Base-by-base conservation (phyloP, 2,797 vertebrate genomes). In the Pseudomugil tenellus region DNA sequence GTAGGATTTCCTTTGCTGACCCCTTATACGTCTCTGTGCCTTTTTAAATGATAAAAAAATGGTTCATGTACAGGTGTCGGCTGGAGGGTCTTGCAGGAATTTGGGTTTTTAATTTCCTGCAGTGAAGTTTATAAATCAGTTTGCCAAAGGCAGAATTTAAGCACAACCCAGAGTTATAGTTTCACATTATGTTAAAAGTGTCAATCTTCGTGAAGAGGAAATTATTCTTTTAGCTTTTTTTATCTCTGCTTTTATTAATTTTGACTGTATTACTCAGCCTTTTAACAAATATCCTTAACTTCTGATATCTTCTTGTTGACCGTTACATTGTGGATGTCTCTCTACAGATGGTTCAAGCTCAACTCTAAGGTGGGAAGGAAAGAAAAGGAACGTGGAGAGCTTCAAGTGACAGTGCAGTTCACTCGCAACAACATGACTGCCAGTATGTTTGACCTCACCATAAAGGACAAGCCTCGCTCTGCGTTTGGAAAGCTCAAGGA, bases 381-480 rank as follows among this genome's bases (percentile, higher is more conserved):
- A 81, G 97, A 97, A 87, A 99, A 99, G 83, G 97, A 98, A 2
- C 95, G 98, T 0, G 98, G 98, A 0, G 95, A 96, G 82, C 92
- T 99, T 65, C 95, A 98, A 79, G 92, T 97, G 54, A 96, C 95
- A 1, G 93, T 98, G 63, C 96, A 96, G 87, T 99, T 99, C 86
- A 98, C 95, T 0, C 95, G 97, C 57, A 96, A 96, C 93, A 98
- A 91, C 92, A 91, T 99, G 84, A 97, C 97, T 0, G 98, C 98
- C 91, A 99, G 98, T 87, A 99, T 99, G 98, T 99, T 98, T 0
- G 98, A 99, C 92, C 94, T 99, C 70, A 99, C 96, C 55, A 63
- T 95, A 70, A 97, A 97, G 89, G 97, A 99, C 84, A 98, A 98
- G 72, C 94, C 96, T 0, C 96, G 96, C 56, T 98, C 97, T 0